A percentile compares a stretch with the other conserved stretches of the same genome.
phyloP scores from a whole-genome alignment of 2,113 vertebrate genomes.

The Salvator merianae region DNA sequence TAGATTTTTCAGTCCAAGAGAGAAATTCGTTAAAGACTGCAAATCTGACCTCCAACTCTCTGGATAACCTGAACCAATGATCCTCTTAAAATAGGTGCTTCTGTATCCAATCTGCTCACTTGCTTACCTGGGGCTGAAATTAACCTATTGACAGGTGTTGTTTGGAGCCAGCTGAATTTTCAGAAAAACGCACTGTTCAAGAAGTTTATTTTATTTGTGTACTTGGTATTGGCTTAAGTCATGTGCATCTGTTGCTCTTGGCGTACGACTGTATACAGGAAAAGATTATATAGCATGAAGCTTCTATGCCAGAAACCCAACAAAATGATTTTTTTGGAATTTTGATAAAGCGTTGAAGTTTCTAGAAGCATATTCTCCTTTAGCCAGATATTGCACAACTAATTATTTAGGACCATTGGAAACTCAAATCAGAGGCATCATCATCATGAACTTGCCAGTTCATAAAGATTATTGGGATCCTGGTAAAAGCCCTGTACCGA shows the following conservation, averaged over 20 bases:
- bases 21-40: background rate
- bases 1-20: background rate
- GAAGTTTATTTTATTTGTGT: constrained; percentile 50
- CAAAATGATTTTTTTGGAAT: background rate
- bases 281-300: constrained; percentile 38
- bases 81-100: background rate
- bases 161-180: constrained; percentile 58
- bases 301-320: background rate
- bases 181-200: constrained; percentile 16
- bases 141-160: constrained; percentile 50
- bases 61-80: background rate
- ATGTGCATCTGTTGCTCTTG: constrained; percentile 42
- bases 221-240: constrained; percentile 40
- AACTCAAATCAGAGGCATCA: background rate
- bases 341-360: background rate
- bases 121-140: background rate
- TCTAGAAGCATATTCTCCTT: background rate
- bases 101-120: background rate
- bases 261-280: constrained; percentile 47
- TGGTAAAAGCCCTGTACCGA: no score
- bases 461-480: no score
- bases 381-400: background rate
- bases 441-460: background rate
- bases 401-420: background rate
- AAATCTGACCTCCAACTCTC: background rate